Conservation (phyloP, 2,888 invertebrate genomes). For the Sipha maydis region DNA sequence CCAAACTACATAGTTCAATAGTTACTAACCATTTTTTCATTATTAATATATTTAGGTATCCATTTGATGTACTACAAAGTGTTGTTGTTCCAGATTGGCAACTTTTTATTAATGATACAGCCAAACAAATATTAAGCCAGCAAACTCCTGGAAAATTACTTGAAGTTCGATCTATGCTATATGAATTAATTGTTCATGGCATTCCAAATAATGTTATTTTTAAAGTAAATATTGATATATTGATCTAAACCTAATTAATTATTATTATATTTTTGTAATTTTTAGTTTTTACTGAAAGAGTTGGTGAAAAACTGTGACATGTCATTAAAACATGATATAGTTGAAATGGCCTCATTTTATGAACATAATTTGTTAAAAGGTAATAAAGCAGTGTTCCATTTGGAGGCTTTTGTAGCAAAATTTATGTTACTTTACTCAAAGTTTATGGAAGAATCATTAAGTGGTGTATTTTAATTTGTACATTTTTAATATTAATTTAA, state of each 20-base stretch:
- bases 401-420: constrained; percentile 96
- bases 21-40: constrained; percentile 68
- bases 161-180: constrained; percentile 86
- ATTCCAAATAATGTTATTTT: constrained; percentile 94
- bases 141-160: constrained; percentile 87
- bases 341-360: constrained; percentile 86
- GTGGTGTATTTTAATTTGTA: constrained; percentile 41
- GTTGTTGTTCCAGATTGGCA: constrained; percentile 95
- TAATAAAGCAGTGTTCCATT: constrained; percentile 93
- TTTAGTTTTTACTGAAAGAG: constrained; percentile 80
- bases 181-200: constrained; percentile 92
- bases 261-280: constrained; percentile 60
- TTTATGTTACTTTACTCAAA: constrained; percentile 95
- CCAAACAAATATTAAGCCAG: constrained; percentile 83
- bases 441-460: constrained; percentile 76
- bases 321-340: constrained; percentile 85
- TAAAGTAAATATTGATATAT: constrained; percentile 69
- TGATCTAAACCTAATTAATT: neutral
- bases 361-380: constrained; percentile 94
- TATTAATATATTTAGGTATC: constrained; percentile 82
- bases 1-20: neutral
- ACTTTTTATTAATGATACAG: constrained; percentile 85
- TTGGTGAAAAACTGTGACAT: constrained; percentile 90
- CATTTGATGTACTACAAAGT: constrained; percentile 81
- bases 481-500: neutral